Evolutionary conservation across 2,888 invertebrate species (phyloP), one percentile per base, ranked within the genome.

Genomic region (Ganaspis brasiliensis): DNA sequence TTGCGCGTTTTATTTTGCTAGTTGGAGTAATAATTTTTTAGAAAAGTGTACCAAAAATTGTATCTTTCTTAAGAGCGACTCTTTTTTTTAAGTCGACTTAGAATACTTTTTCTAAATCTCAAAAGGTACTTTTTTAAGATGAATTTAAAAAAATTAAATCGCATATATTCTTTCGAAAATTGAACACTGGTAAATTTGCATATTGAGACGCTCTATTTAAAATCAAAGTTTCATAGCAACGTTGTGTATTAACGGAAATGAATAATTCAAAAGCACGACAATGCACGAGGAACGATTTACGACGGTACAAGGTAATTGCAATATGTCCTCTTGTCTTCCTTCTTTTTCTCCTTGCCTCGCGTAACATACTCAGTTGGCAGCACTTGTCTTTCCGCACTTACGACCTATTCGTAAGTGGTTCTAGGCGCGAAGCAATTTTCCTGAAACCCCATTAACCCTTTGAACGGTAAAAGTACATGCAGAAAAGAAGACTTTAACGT

Each of bases 361-460:
- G 37, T 72, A 52, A 45, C 45, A 35, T 31, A 67, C 45, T 70
- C 57, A 73, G 73, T 76, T 75, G 74, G 70, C 73, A 61, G 71
- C 49, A 67, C 76, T 74, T 77, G 77, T 67, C 78, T 80, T 80
- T 80, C 76, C 75, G 72, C 76, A 72, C 73, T 67, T 67, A 45
- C 67, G 67, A 67, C 40, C 24, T 67, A 67, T 67, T 75, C 80
- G 75, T 79, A 81, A 81, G 81, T 80, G 77, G 79, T 82, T 82
- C 82, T 83, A 86, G 86, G 86, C 84, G 87, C 85, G 84, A 87
- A 85, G 87, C 86, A 88, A 89, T 89, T 89, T 88, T 84, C 86
- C 84, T 86, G 84, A 86, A 89, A 88, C 87, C 86, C 87, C 88
- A 88, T 89, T 89, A 88, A 89, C 87, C 87, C 88, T 84, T 83